Percentiles rank a stretch among this genome's conserved stretches.
These are phyloP conservation scores for Vultur gryphus DNA, from an alignment of 2,797 vertebrate species.

Conservation along the genomic window DNA sequence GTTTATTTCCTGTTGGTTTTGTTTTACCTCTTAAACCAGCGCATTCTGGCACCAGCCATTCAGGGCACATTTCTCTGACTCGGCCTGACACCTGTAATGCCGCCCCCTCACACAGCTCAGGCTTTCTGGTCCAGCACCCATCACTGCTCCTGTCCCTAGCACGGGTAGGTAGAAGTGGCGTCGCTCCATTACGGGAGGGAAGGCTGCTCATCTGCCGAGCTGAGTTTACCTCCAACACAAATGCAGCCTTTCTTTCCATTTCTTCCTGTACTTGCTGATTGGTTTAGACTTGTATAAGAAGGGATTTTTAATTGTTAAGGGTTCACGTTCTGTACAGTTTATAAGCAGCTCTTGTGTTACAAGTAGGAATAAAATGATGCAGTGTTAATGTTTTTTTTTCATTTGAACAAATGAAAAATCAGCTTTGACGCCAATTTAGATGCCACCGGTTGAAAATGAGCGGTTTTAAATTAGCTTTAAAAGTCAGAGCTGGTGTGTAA, in stretches of 20 bases:
- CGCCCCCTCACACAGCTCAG: neutral
- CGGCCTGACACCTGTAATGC: neutral
- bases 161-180: neutral
- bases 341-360: neutral
- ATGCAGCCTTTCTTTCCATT: neutral
- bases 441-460: neutral
- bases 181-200: fast-evolving
- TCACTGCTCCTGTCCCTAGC: fast-evolving
- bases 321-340: neutral
- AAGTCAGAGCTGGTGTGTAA: neutral
- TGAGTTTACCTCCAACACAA: neutral
- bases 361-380: neutral
- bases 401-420: neutral
- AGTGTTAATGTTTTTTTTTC: neutral
- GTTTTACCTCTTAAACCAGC: neutral
- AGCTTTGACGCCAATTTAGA: neutral
- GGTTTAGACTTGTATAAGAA: neutral
- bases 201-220: neutral
- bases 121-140: neutral
- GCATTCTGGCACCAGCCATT: neutral
- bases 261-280: neutral
- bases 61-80: neutral
- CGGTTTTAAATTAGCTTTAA: neutral
- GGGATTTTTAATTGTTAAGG: neutral
- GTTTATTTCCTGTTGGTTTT: slow-evolving; percentile 23